Evolutionary conservation across 2,113 vertebrate species (phyloP).

Genomic region (Nymphicus hollandicus): DNA sequence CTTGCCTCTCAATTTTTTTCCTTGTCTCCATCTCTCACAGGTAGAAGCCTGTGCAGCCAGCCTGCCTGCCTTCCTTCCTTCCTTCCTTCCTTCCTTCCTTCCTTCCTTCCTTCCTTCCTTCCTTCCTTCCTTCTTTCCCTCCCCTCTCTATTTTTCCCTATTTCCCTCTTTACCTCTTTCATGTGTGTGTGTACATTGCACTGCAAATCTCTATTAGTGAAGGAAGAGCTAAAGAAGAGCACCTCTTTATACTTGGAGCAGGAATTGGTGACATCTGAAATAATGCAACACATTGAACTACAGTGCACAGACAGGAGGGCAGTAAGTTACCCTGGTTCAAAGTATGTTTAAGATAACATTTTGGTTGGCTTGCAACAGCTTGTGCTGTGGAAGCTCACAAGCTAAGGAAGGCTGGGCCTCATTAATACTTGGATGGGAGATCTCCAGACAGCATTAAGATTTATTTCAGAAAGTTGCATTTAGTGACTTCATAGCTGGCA

Average conservation of each 20-base stretch:
- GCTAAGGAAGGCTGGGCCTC: not conserved
- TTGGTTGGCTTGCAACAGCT: not conserved
- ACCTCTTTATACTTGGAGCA: not conserved
- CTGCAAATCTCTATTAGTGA: not conserved
- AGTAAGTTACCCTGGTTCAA: not conserved
- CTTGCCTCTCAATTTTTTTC: not conserved
- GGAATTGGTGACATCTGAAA: not conserved
- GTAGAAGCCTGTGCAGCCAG: not conserved
- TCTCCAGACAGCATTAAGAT: not conserved
- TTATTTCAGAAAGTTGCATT: not conserved
- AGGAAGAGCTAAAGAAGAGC: not conserved
- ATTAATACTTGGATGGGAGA: not conserved
- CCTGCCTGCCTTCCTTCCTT: too few relatives aligned
- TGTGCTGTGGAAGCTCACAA: not conserved
- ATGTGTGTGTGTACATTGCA: not conserved
- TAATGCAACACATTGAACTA: not conserved
- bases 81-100: too few relatives aligned
- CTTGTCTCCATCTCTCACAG: not conserved
- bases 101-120: too few relatives aligned
- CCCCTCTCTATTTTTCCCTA: too few relatives aligned
- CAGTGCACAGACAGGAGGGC: not conserved
- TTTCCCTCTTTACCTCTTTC: too few relatives aligned
- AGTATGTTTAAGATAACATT: conserved; percentile 5
- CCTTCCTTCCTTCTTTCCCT: too few relatives aligned
- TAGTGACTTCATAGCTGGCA: not conserved